Evolutionary conservation across 2,797 vertebrate genomes (phyloP), one percentile per base, ranked within the genome.

Genomic region (Peromyscus aztecus): DNA sequence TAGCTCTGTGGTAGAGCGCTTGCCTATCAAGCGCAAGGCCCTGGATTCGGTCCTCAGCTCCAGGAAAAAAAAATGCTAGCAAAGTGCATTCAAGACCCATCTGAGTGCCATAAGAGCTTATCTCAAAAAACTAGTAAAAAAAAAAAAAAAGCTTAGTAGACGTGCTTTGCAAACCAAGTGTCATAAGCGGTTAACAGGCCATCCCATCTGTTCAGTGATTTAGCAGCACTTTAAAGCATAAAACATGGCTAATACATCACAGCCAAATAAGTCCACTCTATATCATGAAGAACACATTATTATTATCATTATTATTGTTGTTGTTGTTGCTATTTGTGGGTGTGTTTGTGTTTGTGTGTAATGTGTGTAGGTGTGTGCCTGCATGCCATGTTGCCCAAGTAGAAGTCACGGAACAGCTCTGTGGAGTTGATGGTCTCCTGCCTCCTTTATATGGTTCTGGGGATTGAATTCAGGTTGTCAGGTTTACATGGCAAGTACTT

Each of bases 201-300:
- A 73, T 78, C 16, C 61, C 71, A 89, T 40, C 37, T 93, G n/a
- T 59, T 90, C 78, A 89, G 65, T 96, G 73, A 80, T 21, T 85
- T 49, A 81, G 31, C 57, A 92, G 65, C 9, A 65, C 4, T 83
- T 67, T 31, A 65, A 67, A 55, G 24, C 4, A 55, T 55, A 29
- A 69, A 69, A 19, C 8, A 37, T 29, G 84, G 52, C 19, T 52
- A 86, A 24, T 57, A 14, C 27, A 57, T 23, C 55, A 12, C 23
- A 73, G n/a, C 31, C 27, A 55, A 27, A 57, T 17, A 31, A 34
- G 23, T 40, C 3, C 9, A 10, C 23, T 23, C 46, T 19, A 5
- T 37, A 17, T 52, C 57, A 69, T 27, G 49, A 67, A 37, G 52
- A 55, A n/a, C 14, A 31, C 10, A 1, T 17, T 27, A 14, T 75